phyloP scores from a whole-genome alignment of 1,140 invertebrate species.

The Dolichoris vasculosae region DNA sequence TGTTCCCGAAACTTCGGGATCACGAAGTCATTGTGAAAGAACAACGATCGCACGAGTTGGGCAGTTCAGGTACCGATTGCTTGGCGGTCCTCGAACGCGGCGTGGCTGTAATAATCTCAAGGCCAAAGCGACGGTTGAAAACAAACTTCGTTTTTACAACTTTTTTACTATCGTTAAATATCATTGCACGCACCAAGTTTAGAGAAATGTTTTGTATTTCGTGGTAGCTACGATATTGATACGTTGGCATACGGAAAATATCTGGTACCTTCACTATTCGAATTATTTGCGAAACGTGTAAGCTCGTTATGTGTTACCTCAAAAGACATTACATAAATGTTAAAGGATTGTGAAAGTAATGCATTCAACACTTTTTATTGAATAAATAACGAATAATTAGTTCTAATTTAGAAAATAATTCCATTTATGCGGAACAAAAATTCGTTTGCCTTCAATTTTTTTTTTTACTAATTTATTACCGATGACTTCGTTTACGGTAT shows the following conservation, averaged over 20 bases:
- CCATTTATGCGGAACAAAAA: not conserved
- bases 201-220: not conserved
- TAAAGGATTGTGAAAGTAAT: slow-evolving; percentile 2
- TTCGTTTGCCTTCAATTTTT: not conserved
- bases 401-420: not conserved
- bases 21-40: not conserved
- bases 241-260: not conserved
- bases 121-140: not conserved
- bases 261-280: not conserved
- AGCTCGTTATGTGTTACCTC: not conserved
- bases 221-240: not conserved
- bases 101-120: not conserved
- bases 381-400: slow-evolving; percentile 16
- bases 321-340: slow-evolving; percentile 20
- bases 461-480: not conserved
- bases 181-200: not conserved
- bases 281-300: slow-evolving; percentile 1
- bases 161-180: not conserved
- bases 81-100: not conserved
- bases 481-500: no score
- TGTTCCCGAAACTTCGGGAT: no score
- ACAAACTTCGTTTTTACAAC: not conserved
- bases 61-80: not conserved
- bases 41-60: not conserved
- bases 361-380: not conserved